Percentiles rank a stretch among this genome's conserved stretches.
Evolutionary conservation across 2,113 vertebrate genomes (phyloP).

Genomic region (Balaeniceps rex): DNA sequence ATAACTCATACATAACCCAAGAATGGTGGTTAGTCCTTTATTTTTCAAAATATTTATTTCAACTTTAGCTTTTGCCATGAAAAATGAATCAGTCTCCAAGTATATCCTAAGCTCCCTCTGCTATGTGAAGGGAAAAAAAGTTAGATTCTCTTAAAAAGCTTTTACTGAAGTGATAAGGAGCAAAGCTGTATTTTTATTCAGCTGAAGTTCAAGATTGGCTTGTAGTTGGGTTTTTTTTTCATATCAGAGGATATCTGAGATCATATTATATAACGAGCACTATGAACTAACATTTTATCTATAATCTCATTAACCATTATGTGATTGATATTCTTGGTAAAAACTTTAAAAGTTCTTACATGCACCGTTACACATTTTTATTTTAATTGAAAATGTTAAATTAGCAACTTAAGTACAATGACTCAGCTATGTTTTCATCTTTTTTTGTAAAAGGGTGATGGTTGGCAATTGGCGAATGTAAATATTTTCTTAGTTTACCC

Average conservation of each 20-base stretch:
- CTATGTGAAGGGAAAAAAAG: neutral
- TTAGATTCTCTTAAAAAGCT: neutral
- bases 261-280: neutral
- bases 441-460: neutral
- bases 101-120: neutral
- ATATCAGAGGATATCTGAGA: neutral
- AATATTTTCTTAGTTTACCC: neutral
- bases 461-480: neutral
- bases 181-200: neutral
- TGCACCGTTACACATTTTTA: neutral
- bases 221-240: neutral
- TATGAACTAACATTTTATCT: neutral
- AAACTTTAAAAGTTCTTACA: neutral
- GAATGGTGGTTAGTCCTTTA: neutral
- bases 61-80: neutral
- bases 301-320: neutral
- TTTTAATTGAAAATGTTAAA: neutral
- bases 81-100: neutral
- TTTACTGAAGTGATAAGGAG: neutral
- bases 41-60: neutral
- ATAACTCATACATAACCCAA: neutral
- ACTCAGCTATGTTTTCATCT: neutral
- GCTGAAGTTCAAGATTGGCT: neutral
- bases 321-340: neutral
- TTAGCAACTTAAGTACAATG: neutral